Evolutionary conservation across 35 echinoderm and acorn worm genomes (phyloP), one percentile per base, ranked within the genome.

Genomic region (Acanthaster planci): DNA sequence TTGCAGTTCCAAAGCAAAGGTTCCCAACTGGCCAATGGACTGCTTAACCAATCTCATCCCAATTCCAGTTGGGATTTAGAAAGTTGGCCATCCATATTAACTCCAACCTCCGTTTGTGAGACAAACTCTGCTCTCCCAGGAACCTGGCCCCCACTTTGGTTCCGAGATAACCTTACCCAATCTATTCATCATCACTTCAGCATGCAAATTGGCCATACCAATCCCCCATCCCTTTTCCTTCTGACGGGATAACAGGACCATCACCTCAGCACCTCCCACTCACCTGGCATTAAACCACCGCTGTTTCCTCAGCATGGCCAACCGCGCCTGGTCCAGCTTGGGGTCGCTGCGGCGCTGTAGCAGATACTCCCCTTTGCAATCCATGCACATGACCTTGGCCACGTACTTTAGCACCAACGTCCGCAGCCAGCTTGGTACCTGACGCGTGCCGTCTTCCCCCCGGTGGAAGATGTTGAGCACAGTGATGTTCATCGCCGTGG

Each of bases 401-500:
- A 93, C 32, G 82, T 99, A 99, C 30, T 85, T 85, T 8, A 99
- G 84, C 55, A 93, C 86, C 22, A 91, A 52, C 76, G 80, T 80
- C 37, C 89, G 85, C 23, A 99, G 83, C 96, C 96, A 99, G 21
- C 55, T 47, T n/a, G 96, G 96, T 18, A 99, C 96, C 55, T 99
- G 81, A 21, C 50, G 27, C 8, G 51, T 82, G 51, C 85, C 82
- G 14, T 86, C 85, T 34, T 97, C 84, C 51, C 90, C 89, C 18
- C 84, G 77, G 47, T 97, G 90, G 53, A 97, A 92, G 76, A 97
- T 93, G 42, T 97, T 97, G 27, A 97, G 82, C 23, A 97, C 89
- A 19, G 85, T 76, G 8, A 97, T 67, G 54, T 97, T 97, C 95
- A 97, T 97, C 12, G 88, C 95, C 14, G 95, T 97, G 0, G 95